phyloP scores from a whole-genome alignment of 1,140 invertebrate genomes.

The Hormaphis cornu region DNA sequence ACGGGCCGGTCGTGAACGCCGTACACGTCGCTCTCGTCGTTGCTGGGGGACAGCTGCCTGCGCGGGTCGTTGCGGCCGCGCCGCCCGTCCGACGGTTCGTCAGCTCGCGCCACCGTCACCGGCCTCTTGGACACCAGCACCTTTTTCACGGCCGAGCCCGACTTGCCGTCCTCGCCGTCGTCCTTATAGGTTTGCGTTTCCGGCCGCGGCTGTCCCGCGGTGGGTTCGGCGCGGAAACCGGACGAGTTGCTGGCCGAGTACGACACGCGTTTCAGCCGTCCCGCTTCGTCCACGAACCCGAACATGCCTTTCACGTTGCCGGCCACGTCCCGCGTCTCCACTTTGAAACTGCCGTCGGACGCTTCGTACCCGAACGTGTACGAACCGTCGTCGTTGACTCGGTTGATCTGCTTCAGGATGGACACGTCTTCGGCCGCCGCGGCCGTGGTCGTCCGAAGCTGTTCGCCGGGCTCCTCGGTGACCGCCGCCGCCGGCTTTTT shows the following conservation, averaged over 20 bases:
- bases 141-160: conserved; percentile 32
- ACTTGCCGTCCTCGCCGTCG: conserved; percentile 40
- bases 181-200: conserved; percentile 34
- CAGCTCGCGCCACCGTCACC: conserved; percentile 36
- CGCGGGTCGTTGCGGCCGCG: conserved; percentile 47
- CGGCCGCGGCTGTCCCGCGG: not conserved
- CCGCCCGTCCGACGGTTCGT: conserved; percentile 42
- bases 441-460: not conserved
- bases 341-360: conserved; percentile 72
- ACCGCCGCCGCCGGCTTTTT: not conserved
- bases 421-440: conserved; percentile 45
- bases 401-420: conserved; percentile 65
- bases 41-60: conserved; percentile 48
- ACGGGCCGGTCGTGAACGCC: conserved; percentile 42
- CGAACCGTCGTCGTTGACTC: conserved; percentile 71
- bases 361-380: conserved; percentile 79
- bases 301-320: conserved; percentile 79
- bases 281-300: conserved; percentile 69
- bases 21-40: conserved; percentile 34
- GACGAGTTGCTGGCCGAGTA: conserved; percentile 56
- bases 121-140: conserved; percentile 45
- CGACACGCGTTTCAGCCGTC: conserved; percentile 73
- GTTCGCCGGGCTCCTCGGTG: not conserved
- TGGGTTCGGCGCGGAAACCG: conserved; percentile 42
- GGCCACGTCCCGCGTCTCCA: conserved; percentile 67